Percentiles rank a stretch among this genome's conserved stretches.
Conservation (phyloP, 2,113 vertebrate genomes). For the Siniperca chuatsi region DNA sequence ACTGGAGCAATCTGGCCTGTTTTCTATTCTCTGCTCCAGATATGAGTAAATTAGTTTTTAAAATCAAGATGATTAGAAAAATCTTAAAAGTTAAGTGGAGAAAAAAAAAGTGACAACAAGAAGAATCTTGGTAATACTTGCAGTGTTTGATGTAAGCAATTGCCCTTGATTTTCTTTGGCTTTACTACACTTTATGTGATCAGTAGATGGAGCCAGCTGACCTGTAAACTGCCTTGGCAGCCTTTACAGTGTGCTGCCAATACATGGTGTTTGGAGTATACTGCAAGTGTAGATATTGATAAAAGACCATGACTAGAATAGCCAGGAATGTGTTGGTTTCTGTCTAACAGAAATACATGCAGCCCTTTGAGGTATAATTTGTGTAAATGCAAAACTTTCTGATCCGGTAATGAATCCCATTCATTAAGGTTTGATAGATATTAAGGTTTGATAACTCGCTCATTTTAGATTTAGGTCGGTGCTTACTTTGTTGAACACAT, state of each 20-base stretch:
- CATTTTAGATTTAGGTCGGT: neutral
- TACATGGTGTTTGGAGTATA: neutral
- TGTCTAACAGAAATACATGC: neutral
- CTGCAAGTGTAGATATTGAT: neutral
- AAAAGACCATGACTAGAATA: neutral
- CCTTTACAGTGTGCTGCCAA: neutral
- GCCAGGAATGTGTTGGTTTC: neutral
- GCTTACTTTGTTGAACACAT: neutral
- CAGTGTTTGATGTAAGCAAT: constrained; percentile 19
- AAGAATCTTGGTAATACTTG: neutral
- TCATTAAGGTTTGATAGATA: neutral
- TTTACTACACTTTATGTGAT: neutral
- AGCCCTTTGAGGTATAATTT: neutral
- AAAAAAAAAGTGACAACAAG: too few relatives aligned
- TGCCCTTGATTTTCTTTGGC: constrained; percentile 3
- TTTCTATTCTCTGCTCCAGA: constrained; percentile 21
- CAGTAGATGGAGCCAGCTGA: constrained; percentile 31
- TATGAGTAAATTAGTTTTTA: neutral
- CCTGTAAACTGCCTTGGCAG: neutral
- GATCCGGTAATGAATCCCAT: neutral
- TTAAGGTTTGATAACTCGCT: too few relatives aligned
- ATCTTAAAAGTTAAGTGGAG: neutral
- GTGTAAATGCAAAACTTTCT: neutral
- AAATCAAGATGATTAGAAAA: constrained; percentile 15
- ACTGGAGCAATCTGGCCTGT: neutral